Conservation (phyloP, 2,113 vertebrate species). For the Catharus minimus region DNA sequence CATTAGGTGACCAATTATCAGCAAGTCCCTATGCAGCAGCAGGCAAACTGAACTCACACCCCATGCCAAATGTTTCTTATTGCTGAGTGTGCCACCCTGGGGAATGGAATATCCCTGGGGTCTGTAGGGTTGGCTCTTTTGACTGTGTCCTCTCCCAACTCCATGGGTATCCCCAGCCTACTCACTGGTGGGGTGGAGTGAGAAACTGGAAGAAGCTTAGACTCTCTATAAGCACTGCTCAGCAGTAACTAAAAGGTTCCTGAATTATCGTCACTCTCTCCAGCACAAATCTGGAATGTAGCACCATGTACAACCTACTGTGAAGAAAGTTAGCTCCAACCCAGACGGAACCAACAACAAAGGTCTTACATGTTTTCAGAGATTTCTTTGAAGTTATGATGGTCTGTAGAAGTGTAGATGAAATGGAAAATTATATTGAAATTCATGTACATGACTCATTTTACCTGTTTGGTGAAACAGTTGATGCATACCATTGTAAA, state of each 20-base stretch:
- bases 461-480: neutral
- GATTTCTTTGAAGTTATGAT: neutral
- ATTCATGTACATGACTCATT: neutral
- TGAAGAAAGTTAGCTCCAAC: neutral
- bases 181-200: rapidly evolving
- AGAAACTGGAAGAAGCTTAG: neutral
- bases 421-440: neutral
- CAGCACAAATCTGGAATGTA: neutral
- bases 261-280: neutral
- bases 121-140: neutral
- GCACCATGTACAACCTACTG: neutral
- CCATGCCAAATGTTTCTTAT: neutral
- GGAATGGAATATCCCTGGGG: neutral
- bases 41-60: neutral
- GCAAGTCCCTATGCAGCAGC: neutral
- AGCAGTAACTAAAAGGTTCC: neutral
- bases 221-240: neutral
- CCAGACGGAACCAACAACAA: neutral
- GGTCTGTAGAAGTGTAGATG: neutral
- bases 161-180: neutral
- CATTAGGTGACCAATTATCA: neutral
- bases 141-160: rapidly evolving
- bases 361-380: neutral
- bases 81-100: neutral
- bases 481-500: neutral